Conservation (phyloP, 2,797 vertebrate genomes). For the Anguilla anguilla region DNA sequence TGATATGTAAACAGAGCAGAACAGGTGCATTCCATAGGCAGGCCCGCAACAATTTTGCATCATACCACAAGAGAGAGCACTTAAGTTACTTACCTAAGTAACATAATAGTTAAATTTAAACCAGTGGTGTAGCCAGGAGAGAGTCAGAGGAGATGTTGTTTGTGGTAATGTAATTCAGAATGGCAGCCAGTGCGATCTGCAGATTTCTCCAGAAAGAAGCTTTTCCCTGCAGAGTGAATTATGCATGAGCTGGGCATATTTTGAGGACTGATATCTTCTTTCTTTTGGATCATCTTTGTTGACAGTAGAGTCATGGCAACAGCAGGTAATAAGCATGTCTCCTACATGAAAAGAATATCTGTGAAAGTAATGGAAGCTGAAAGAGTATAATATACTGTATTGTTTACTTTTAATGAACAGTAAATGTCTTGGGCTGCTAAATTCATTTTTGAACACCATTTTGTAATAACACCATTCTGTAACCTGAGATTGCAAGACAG, state of each 20-base stretch:
- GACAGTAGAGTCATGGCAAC: background rate
- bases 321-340: background rate
- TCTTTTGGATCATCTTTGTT: background rate
- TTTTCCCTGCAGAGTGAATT: conserved; percentile 5
- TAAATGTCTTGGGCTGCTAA: background rate
- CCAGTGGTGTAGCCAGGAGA: no score
- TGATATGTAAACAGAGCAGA: background rate
- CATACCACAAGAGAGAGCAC: background rate
- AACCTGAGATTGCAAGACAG: background rate
- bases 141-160: background rate
- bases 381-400: background rate
- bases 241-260: background rate
- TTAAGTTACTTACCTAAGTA: no score
- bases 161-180: background rate
- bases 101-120: no score
- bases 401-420: background rate
- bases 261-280: background rate
- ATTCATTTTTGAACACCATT: background rate
- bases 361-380: background rate
- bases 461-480: background rate
- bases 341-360: background rate
- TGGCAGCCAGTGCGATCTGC: background rate
- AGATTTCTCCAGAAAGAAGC: background rate
- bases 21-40: background rate
- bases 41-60: background rate